Conservation (phyloP, 2,888 invertebrate genomes). For the Cephonodes hylas region DNA sequence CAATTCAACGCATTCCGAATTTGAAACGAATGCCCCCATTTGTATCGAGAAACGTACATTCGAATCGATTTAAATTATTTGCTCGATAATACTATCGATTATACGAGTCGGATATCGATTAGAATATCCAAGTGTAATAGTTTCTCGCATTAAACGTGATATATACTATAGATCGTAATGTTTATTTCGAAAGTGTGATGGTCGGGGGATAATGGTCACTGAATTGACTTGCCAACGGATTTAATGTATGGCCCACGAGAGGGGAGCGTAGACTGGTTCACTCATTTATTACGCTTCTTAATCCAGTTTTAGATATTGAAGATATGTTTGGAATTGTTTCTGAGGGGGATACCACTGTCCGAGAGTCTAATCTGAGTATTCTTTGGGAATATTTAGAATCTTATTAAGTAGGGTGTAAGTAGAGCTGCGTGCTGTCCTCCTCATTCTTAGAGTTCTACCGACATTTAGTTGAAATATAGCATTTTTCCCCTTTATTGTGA, state of each 20-base stretch:
- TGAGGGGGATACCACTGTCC: no score
- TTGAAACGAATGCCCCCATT: neutral
- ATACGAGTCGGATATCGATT: constrained; percentile 3
- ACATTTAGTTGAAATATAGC: no score
- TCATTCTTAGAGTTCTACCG: no score
- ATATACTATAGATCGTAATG: neutral
- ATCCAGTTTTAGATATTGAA: no score
- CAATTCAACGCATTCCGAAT: constrained; percentile 13
- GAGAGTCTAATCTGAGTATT: no score
- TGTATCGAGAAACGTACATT: neutral
- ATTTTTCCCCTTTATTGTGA: no score
- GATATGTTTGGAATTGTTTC: no score
- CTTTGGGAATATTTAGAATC: no score
- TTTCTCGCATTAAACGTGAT: neutral
- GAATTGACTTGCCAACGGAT: neutral
- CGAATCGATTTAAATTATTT: constrained; percentile 8
- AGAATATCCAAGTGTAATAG: neutral
- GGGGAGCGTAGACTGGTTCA: neutral
- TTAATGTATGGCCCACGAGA: neutral
- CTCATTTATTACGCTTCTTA: neutral
- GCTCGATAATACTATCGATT: constrained; percentile 4
- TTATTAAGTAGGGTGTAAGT: no score
- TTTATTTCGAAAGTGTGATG: neutral
- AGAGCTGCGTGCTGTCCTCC: no score
- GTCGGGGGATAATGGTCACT: neutral